Evolutionary conservation across 2,888 invertebrate genomes (phyloP).

Genomic region (Biston stratarius): DNA sequence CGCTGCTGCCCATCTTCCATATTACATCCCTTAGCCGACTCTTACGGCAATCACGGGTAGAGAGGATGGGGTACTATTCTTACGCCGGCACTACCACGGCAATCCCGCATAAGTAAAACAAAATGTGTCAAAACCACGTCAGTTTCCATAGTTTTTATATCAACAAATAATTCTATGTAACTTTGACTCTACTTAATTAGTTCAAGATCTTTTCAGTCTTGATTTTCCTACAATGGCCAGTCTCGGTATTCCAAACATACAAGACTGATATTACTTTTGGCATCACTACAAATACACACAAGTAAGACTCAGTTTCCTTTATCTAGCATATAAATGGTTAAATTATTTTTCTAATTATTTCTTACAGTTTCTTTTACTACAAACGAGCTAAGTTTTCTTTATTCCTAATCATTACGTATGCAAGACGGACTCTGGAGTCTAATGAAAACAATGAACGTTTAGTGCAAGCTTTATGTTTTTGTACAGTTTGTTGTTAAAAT

Average conservation of each 20-base stretch:
- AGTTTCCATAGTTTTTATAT: no score
- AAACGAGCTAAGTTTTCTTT: slow-evolving; percentile 44
- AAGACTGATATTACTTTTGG: not conserved
- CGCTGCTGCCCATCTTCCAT: no score
- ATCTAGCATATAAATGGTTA: slow-evolving; percentile 50
- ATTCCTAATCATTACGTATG: slow-evolving; percentile 50
- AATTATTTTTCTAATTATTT: slow-evolving; percentile 59
- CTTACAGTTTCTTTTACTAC: slow-evolving; percentile 48
- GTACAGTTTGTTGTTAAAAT: no score
- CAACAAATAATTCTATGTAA: no score
- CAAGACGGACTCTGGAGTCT: slow-evolving; percentile 46
- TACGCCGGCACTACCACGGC: no score
- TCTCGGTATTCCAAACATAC: not conserved
- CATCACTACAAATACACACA: slow-evolving; percentile 16
- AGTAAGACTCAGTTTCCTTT: slow-evolving; percentile 17
- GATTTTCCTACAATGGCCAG: not conserved
- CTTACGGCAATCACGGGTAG: no score
- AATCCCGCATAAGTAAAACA: no score
- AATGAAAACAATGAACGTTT: slow-evolving; percentile 30
- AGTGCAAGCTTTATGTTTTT: slow-evolving; percentile 3
- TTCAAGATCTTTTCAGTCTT: no score
- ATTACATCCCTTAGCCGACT: no score
- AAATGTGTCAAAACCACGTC: no score
- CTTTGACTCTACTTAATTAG: no score
- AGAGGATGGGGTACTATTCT: no score